Evolutionary conservation across 2,113 vertebrate genomes (phyloP), one percentile per base, ranked within the genome.

Genomic region (Laticauda laticaudata): DNA sequence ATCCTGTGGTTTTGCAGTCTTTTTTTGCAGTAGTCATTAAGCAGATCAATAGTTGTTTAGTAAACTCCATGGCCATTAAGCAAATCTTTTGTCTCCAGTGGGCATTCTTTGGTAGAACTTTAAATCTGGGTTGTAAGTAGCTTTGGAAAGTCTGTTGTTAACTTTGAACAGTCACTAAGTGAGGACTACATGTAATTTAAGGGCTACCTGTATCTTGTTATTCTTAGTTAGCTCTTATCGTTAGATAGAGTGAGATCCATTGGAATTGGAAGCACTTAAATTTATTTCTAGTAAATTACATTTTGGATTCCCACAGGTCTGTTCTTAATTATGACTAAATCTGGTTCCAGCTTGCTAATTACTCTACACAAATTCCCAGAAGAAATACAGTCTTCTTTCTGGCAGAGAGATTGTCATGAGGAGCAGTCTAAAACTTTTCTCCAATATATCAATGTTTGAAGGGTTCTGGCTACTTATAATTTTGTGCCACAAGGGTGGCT

Each of bases 311-410:
- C 21, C 86, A 87, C 26, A 15, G 86, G 24, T 29, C 45, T 87
- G 14, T 21, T 87, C 89, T 75, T 51, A 75, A 69, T 48, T 69
- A n/a, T 53, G 86, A 29, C 86, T 87, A 53, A 29, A 51, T 53
- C 48, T 87, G 48, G 45, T 15, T 87, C 24, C 23, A 87, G 2
- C 45, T 75, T 34, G 61, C 39, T n/a, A 89, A 90, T n/a, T 92
- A 94, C 94, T 61, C 24, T 94, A 94, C 56, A 89, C 94, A 92
- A 91, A 15, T 59, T 86, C 92, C 59, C 92, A 94, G 57, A 56
- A 85, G 43, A 86, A 75, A 90, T 89, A 48, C 24, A 39, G n/a
- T 29, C 7, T 10, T 48, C 18, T 86, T n/a, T 24, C 9, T 51
- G 20, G 54, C 8, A 23, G 10, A 21, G 45, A 57, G 53, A 56